A percentile compares a stretch with the other conserved stretches of the same genome.
These are phyloP conservation scores for Enteromius radiatus DNA, from an alignment of 2,797 vertebrate genomes.

Conservation along the genomic window DNA sequence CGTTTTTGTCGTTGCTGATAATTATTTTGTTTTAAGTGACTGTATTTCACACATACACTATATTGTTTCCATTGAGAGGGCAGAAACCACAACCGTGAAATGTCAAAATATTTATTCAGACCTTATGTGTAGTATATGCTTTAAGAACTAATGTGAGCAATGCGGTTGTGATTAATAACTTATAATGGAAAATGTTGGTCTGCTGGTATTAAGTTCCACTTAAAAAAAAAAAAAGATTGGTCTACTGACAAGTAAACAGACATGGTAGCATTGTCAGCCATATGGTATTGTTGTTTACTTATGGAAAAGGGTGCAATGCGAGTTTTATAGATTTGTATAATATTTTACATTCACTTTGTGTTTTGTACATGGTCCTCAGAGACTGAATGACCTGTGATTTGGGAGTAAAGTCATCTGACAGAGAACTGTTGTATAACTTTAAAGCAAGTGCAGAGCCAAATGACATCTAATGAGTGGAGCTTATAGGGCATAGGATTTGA, in stretches of 20 bases:
- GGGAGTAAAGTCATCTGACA: not conserved
- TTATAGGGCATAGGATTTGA: not conserved
- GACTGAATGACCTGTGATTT: slow-evolving; percentile 36
- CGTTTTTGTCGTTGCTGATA: not conserved
- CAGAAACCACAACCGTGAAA: not conserved
- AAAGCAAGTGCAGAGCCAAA: not conserved
- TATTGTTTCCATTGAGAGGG: not conserved
- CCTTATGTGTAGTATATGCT: not conserved
- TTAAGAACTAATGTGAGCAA: not conserved
- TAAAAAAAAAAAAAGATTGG: not conserved
- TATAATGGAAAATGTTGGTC: not conserved
- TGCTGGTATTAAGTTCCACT: not conserved
- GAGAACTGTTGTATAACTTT: not conserved
- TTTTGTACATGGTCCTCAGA: slow-evolving; percentile 31
- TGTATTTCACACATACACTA: not conserved
- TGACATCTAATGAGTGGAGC: not conserved
- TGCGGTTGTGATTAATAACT: not conserved
- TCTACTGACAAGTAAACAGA: not conserved
- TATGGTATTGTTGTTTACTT: not conserved
- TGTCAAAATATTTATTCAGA: not conserved
- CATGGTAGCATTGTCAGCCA: slow-evolving; percentile 15
- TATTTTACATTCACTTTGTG: slow-evolving; percentile 4
- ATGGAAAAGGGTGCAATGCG: not conserved
- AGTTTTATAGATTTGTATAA: slow-evolving; percentile 18
- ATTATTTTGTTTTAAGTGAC: not conserved